Base-by-base conservation (phyloP, 2,113 vertebrate genomes). In the Promerops cafer region DNA sequence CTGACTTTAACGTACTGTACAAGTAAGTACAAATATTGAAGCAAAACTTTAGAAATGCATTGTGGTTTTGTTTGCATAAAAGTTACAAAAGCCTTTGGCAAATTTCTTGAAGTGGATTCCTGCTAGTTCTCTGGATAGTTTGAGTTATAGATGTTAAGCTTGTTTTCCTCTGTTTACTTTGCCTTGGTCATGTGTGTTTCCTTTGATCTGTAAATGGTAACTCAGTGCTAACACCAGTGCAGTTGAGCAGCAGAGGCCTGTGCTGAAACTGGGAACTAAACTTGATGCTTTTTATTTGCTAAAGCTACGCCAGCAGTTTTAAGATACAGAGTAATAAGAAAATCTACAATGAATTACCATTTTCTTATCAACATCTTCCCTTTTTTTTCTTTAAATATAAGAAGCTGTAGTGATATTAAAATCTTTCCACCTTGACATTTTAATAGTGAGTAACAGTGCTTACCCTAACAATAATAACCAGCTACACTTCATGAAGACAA, bases 21-120 rank as follows among this genome's bases (percentile, higher is more conserved):
- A 92, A 56, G 40, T 89, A 65, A 75, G 60, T 95, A 86, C 81
- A 91, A 77, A 93, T 81, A 59, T 83, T 86, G 49, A 94, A 95
- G 79, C 60, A 90, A 66, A 78, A 77, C 31, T 90, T 93, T 68
- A 94, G 54, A 86, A 96, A 86, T 83, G 61, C 74, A 37, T 96
- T 17, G 20, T 94, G 93, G 64, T 93, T 97, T 95, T 96, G 21
- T 92, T 85, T 90, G 78, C 76, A 93, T 93, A 93, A 83, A 84
- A 93, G 44, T 75, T 64, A 76, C 52, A 81, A 97, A 94, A 87
- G 63, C 60, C 82, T 92, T 91, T 86, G 59, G 75, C 91, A 97
- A 92, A 94, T 93, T 97, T 96, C 75, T 96, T 96, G 69, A 97
- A 96, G 74, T 97, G 95, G 83, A 91, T 97, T 97, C 89, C 93